Evolutionary conservation across 2,113 vertebrate genomes (phyloP).

Genomic region (Chelonoidis abingdonii): DNA sequence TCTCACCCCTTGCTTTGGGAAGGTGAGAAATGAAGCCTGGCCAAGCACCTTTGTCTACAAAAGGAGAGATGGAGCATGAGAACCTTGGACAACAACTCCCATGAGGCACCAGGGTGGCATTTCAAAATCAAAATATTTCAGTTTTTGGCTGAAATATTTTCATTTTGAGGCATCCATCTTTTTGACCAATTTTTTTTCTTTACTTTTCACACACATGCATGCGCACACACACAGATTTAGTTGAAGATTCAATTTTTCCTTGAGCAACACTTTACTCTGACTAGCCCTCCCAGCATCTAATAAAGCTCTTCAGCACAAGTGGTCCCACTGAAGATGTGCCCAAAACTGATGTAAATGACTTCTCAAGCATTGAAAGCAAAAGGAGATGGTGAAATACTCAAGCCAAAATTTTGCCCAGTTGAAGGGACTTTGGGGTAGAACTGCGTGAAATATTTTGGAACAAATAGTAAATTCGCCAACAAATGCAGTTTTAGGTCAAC

Average conservation of each 20-base stretch:
- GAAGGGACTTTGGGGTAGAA: neutral
- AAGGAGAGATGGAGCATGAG: neutral
- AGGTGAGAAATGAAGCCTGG: neutral
- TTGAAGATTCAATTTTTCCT: rapidly evolving
- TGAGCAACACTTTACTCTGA: rapidly evolving
- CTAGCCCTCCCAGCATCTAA: neutral
- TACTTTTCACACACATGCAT: too few relatives aligned
- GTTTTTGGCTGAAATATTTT: neutral
- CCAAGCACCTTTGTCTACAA: neutral
- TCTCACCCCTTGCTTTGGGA: neutral
- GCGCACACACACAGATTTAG: neutral
- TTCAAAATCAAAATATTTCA: neutral
- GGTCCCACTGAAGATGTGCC: neutral
- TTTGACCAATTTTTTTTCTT: neutral
- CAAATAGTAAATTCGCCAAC: too few relatives aligned
- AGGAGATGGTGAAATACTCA: neutral
- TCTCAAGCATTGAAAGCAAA: rapidly evolving
- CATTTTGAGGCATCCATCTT: neutral
- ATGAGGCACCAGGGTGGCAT: neutral
- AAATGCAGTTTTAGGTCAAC: neutral
- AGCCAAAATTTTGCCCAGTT: neutral
- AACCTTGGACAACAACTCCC: neutral
- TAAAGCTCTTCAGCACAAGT: neutral
- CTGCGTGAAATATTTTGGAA: too few relatives aligned
- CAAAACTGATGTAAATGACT: neutral